Evolutionary conservation across 2,888 invertebrate species (phyloP).

Genomic region (Poecilus cupreus): DNA sequence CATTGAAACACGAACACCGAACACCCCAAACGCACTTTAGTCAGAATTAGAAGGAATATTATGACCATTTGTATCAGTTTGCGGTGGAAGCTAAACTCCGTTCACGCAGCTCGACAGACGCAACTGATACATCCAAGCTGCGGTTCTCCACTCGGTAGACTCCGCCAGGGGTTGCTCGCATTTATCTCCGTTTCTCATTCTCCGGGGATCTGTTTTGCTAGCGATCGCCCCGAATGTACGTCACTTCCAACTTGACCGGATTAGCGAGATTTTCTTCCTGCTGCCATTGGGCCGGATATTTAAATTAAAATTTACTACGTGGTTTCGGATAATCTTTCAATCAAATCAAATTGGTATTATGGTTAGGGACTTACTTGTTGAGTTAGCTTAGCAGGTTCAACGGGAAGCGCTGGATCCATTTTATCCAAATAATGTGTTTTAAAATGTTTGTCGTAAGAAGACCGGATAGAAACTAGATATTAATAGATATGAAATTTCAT

Average conservation of each 20-base stretch:
- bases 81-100: not conserved
- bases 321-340: not conserved
- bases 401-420: no score
- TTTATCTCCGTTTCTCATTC: slow-evolving; percentile 31
- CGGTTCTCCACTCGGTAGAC: no score
- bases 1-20: not conserved
- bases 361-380: not conserved
- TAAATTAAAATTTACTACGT: slow-evolving; percentile 25
- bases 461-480: no score
- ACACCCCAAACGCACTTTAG: not conserved
- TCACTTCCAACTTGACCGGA: slow-evolving; percentile 28
- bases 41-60: slow-evolving; percentile 51
- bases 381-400: not conserved
- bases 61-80: slow-evolving; percentile 54
- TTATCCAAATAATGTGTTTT: no score
- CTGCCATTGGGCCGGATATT: not conserved
- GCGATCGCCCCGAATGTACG: not conserved
- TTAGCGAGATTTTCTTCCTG: not conserved
- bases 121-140: not conserved
- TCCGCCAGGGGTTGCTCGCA: not conserved
- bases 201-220: slow-evolving; percentile 24
- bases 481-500: no score
- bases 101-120: not conserved
- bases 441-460: no score
- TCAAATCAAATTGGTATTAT: slow-evolving; percentile 7